These are phyloP conservation scores for Blastomussa wellsi DNA, from an alignment of 92 coral and sea anemone species.

Conservation along the genomic window DNA sequence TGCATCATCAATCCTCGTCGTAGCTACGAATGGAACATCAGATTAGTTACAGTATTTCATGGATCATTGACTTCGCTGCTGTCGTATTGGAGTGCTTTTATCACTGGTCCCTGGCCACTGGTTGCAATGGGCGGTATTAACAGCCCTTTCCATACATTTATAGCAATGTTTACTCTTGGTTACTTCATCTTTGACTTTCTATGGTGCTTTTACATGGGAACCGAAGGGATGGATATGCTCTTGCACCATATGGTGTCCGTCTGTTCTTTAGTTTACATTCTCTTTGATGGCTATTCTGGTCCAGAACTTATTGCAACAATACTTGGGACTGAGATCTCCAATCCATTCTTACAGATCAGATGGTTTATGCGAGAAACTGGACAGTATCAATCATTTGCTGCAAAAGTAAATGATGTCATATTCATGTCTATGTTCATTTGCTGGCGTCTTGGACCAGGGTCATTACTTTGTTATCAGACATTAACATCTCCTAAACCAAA, in stretches of 20 bases:
- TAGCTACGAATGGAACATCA: constrained; percentile 90
- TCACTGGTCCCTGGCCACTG: constrained; percentile 97
- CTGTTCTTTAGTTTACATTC: constrained; percentile 54
- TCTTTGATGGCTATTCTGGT: constrained; percentile 73
- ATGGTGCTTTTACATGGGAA: constrained; percentile 91
- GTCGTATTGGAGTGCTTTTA: constrained; percentile 76
- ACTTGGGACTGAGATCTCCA: constrained; percentile 92
- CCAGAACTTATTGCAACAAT: constrained; percentile 85
- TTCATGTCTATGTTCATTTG: constrained; percentile 80
- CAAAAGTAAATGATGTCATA: constrained; percentile 80
- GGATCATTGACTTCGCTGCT: constrained; percentile 66
- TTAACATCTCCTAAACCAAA: constrained; percentile 68
- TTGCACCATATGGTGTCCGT: constrained; percentile 82
- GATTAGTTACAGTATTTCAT: constrained; percentile 76
- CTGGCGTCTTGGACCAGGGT: constrained; percentile 89
- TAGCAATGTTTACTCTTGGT: constrained; percentile 76
- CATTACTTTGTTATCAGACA: constrained; percentile 60
- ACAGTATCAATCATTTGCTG: constrained; percentile 68
- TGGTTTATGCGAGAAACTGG: constrained; percentile 95
- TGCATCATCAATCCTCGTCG: constrained; percentile 66
- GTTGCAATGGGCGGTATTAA: constrained; percentile 75
- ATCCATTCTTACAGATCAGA: constrained; percentile 89
- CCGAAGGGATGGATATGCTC: constrained; percentile 89
- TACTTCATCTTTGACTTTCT: constrained; percentile 88
- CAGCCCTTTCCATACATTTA: constrained; percentile 77